Base-by-base conservation (phyloP, 2,888 invertebrate genomes). In the Pyrrhosoma nymphula region DNA sequence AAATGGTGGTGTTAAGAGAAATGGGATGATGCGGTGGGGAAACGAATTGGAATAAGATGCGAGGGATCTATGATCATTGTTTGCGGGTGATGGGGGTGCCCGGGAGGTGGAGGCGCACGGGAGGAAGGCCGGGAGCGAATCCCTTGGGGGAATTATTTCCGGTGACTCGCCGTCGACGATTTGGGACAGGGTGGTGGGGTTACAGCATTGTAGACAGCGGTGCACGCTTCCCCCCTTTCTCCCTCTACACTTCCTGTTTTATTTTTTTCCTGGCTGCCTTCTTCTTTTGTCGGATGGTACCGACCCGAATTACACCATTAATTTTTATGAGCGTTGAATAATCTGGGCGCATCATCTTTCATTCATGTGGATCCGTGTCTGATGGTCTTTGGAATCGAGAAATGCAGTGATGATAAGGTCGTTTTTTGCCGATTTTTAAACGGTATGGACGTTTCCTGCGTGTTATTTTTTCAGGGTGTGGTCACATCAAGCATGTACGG, bases 31-130 rank as follows among this genome's bases (percentile, higher is more conserved):
- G 91, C 60, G 91, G 91, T 91, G 60, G 91, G 60, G 63, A 63
- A 91, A 91, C 91, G 63, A 91, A 91, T 91, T 91, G 91, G 91
- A 91, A 63, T 91, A 91, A 91, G 91, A 63, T 91, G 91, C 91
- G 93, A 93, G 69, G 47, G 93, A 93, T 93, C 93, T 75, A 93
- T 75, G 93, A 93, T 93, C 93, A 93, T 93, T 93, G 93, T 93
- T 91, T 91, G 91, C 63, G 63, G 91, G 91, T 35, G 60, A 60
- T 60, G 18, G 60, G 20, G 60, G 16, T 60, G 90, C 56, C 18
- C 2, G 56, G n/a, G 56, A 60, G 30, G 90, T 56, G 90, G 30
- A 56, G 10, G 90, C 18, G 60, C 18, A 60, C 12, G 47, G 35
- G 63, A 47, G 47, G 55, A 26, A 26, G 47, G 60, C 12, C 20